Conservation (phyloP, 2,113 vertebrate genomes). For the Lichenostomus cassidix region DNA sequence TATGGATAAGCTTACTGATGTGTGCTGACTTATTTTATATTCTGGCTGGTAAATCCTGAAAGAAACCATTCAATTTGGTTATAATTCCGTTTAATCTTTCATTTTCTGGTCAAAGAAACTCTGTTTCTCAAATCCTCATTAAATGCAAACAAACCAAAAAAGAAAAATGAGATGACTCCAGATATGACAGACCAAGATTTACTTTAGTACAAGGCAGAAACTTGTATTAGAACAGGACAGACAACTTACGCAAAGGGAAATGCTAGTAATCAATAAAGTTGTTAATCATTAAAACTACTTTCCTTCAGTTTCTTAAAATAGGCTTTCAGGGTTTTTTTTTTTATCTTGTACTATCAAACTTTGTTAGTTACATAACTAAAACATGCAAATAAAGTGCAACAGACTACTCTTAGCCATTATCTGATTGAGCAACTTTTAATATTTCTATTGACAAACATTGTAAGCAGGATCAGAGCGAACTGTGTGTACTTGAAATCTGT, state of each 20-base stretch:
- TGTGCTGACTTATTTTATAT: not conserved
- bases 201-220: not conserved
- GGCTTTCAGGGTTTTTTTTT: not conserved
- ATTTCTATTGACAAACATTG: conserved; percentile 26
- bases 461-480: conserved; percentile 16
- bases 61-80: not conserved
- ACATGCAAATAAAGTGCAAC: not conserved
- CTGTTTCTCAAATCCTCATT: not conserved
- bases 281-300: not conserved
- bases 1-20: not conserved
- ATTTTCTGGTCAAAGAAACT: not conserved
- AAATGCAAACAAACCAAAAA: not conserved
- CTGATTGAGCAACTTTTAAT: conserved; percentile 51
- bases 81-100: not conserved
- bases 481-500: not conserved
- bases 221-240: not conserved
- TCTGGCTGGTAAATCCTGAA: not conserved
- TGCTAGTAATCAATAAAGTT: not conserved
- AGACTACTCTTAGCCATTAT: not conserved
- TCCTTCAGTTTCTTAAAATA: not conserved
- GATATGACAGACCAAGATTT: not conserved
- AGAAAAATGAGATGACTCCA: not conserved
- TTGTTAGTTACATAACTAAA: not conserved
- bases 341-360: not conserved
- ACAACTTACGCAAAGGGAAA: not conserved